Base-by-base conservation (phyloP, 2,888 invertebrate genomes). In the Chrysina gloriosa region DNA sequence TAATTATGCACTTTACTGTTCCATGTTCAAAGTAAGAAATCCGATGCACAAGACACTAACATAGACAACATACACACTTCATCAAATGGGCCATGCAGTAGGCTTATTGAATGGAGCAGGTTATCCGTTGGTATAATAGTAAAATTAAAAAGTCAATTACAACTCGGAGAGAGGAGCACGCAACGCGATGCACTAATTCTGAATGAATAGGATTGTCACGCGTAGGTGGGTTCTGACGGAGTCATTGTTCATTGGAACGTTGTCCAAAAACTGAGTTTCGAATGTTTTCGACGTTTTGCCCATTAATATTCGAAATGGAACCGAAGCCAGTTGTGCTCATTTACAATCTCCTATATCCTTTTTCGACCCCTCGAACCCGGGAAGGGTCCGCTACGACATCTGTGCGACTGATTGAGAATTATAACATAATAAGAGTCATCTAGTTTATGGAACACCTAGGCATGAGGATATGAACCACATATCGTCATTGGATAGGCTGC, bases 111-210 rank as follows among this genome's bases (percentile, higher is more conserved):
- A 52, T 31, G 29, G 6, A 31, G 52, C 29, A 52, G 54, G 21
- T 54, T 54, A 34, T 54, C 54, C 54, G 54, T 54, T 23, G 9
- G 21, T 52, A 21, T 34, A 58, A 58, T 58, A 27, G 39, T 39
- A 58, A 58, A 58, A 58, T 58, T 58, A 19, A 58, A 58, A 58
- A 58, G 39, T 42, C 39, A 58, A 58, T 58, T 58, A 16, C 58
- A 39, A 25, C 11, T 39, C 25, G 23, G 29, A 42, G 58, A 58
- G 23, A 21, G n/a, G 14, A 6, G 39, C 27, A 42, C 39, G 42
- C 58, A 14, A 25, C 42, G 14, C 42, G 42, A 56, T 58, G 58
- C 58, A 58, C 58, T 42, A 39, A 39, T 42, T 42, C 58, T 23
- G 39, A 39, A 58, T 58, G 58, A 42, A 56, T 36, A 29, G 11